Evolutionary conservation across 2,888 invertebrate species (phyloP), one percentile per base, ranked within the genome.

Genomic region (Eilema depressum): DNA sequence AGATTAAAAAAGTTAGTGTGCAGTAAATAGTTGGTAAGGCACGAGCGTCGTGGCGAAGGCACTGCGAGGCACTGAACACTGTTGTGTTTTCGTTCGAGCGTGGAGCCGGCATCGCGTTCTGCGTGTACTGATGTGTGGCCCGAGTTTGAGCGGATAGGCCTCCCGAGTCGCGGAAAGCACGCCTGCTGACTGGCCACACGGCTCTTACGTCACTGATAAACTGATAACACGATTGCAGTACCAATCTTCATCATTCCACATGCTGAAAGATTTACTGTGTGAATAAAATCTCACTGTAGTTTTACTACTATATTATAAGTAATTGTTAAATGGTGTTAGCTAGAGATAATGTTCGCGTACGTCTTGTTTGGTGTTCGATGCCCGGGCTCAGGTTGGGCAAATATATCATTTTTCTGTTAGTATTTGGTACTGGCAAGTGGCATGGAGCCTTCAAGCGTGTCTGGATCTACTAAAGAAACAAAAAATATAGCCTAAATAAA

Each of bases 21-120:
- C 12, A 28, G 23, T 28, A 63, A 47, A 23, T 14, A 12, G 33
- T 62, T 28, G 26, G 30, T 80, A 88, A 89, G 86, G 90, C 90
- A 91, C 93, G 90, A 81, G 91, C 80, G 89, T 82, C 84, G 74
- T 77, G 84, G 71, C 68, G 82, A 87, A 92, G 92, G 92, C 90
- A 88, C 92, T 77, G 87, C 88, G 89, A 83, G 88, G 86, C 81
- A 92, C 92, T 92, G 89, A 77, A 70, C 60, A 37, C 68, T 69
- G 71, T 62, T 73, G 71, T 73, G 74, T 71, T 65, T 75, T 66
- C 63, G 71, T 75, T 66, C 63, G 71, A 75, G 70, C 71, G 73
- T 59, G 25, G 71, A 65, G 73, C 56, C 65, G 70, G 69, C 66
- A 28, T 70, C 57, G 63, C 68, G 65, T 23, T 17, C 37, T 62